These are phyloP conservation scores for Euwallacea similis DNA, from an alignment of 1,140 invertebrate species.

Conservation along the genomic window DNA sequence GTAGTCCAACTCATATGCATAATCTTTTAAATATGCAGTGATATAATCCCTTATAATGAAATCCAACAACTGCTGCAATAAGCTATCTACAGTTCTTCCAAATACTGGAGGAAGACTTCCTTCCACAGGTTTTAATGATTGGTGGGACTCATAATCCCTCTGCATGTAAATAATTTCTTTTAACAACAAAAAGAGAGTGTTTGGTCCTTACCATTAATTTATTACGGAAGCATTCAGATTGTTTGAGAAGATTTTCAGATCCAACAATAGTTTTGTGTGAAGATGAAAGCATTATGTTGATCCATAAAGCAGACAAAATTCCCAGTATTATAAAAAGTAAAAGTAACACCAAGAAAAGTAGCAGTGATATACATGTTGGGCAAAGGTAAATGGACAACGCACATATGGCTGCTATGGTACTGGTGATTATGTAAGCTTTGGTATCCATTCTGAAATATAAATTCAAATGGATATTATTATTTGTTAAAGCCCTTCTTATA, in stretches of 20 bases:
- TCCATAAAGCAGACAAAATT: conserved; percentile 48
- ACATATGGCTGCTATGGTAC: conserved; percentile 15
- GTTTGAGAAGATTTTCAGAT: conserved; percentile 55
- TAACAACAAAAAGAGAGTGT: neutral
- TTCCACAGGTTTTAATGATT: conserved; percentile 33
- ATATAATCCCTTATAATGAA: conserved; percentile 79
- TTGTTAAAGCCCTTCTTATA: too few relatives aligned
- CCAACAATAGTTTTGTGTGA: conserved; percentile 57
- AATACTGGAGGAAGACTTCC: conserved; percentile 69
- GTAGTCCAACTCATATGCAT: conserved; percentile 61
- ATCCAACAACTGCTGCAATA: conserved; percentile 81
- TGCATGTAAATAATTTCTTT: conserved; percentile 35
- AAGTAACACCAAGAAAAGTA: conserved; percentile 25
- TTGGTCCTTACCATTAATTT: conserved; percentile 55
- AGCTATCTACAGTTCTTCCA: conserved; percentile 78
- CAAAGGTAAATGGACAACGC: conserved; percentile 23
- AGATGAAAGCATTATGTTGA: conserved; percentile 58
- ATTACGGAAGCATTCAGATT: conserved; percentile 57
- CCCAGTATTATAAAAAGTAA: conserved; percentile 26
- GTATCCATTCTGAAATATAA: conserved; percentile 30
- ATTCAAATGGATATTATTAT: neutral
- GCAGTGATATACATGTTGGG: conserved; percentile 28
- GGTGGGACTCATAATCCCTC: conserved; percentile 47
- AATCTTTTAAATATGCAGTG: conserved; percentile 70
- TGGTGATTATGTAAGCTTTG: conserved; percentile 18